Evolutionary conservation across 2,888 invertebrate species (phyloP), one percentile per base, ranked within the genome.

Genomic region (Hydrotaea cyrtoneurina): DNA sequence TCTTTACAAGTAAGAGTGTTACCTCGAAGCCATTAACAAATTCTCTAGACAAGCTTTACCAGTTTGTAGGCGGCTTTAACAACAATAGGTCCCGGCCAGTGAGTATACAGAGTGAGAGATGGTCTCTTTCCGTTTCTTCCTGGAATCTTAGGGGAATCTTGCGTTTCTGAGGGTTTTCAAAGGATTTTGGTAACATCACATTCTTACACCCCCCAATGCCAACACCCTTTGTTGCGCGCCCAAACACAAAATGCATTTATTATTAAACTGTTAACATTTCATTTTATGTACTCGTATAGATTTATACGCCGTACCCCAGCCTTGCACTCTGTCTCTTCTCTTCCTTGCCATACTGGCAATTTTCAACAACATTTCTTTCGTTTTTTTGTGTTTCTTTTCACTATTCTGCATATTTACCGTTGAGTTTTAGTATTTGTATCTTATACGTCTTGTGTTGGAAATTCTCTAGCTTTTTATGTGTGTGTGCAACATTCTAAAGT

Each of bases 231-330:
- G 59, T 53, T 69, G 75, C 74, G n/a, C 53, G n/a, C 53, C 26
- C 66, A 78, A 77, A 57, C 74, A 64, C 64, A 78, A 78, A 80
- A 84, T 64, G 55, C 84, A 84, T 84, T 84, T 81, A 84, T 84
- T 84, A 84, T 84, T 78, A 84, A 84, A 81, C 81, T 84, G 81
- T 84, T 84, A 84, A 84, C 62, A 76, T 81, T 75, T 77, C 43
- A 72, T 66, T 78, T 77, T 66, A 59, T 74, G 21, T 21, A 74
- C 15, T 59, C 23, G 0, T 57, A 21, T 26, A 59, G 15, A 59
- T 59, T 59, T 11, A 23, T 59, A 11, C 57, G 8, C 7, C 11
- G 21, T 57, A 10, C 15, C 23, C 21, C 59, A 0, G 21, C 5
- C 26, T 26, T 26, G 31, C 26, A 4, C 11, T 13, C 15, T 11